phyloP scores from a whole-genome alignment of 2,797 vertebrate genomes.

The Ibycter americanus region DNA sequence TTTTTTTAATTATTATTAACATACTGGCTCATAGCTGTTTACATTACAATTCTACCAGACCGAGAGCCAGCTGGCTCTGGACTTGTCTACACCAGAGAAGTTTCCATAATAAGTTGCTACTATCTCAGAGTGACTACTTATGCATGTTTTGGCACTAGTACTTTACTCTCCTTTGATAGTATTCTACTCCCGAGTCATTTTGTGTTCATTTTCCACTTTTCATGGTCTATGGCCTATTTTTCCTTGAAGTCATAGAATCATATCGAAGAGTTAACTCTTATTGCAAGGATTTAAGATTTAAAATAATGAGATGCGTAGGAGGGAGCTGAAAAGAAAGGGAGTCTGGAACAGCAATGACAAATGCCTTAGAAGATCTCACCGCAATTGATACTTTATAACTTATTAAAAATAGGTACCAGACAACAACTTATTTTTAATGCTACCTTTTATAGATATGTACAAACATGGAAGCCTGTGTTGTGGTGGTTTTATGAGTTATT shows the following conservation, averaged over 20 bases:
- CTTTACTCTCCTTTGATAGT: background rate
- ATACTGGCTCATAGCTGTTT: background rate
- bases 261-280: conserved; percentile 26
- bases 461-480: background rate
- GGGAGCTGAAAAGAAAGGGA: conserved; percentile 7
- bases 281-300: background rate
- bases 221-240: background rate
- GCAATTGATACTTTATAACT: background rate
- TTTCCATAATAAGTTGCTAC: background rate
- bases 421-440: background rate
- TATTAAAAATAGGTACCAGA: background rate
- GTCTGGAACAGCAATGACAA: conserved; percentile 22
- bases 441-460: background rate
- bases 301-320: conserved; percentile 55
- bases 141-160: background rate
- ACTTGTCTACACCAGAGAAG: background rate
- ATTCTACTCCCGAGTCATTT: background rate
- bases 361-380: background rate
- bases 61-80: background rate
- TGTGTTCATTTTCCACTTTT: background rate
- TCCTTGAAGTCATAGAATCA: background rate
- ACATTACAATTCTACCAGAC: background rate
- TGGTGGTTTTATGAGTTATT: background rate
- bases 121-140: background rate
- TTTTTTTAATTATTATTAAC: background rate